These are phyloP conservation scores for Danio rerio DNA, from an alignment of 2,113 vertebrate species.

Conservation along the genomic window GRCz12tu NC_133181.1:4003501-4004000, in stretches of 20 bases:
- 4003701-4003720: background rate
- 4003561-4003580: background rate
- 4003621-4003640: constrained; percentile 5
- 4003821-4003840: constrained; percentile 8
- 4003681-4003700: constrained; percentile 5
- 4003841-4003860: background rate
- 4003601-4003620: constrained; percentile 37
- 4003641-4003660: constrained; percentile 4
- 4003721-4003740: constrained; percentile 22
- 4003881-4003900: background rate
- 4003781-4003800: constrained; percentile 18
- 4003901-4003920: background rate
- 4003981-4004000: background rate
- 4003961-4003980: background rate
- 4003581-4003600: background rate
- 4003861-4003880: constrained; percentile 8
- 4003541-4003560: constrained; percentile 29
- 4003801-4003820: background rate
- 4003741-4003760: constrained; percentile 29
- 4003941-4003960: background rate
- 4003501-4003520: constrained; percentile 21
- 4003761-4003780: background rate
- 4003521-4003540: constrained; percentile 10
- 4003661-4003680: constrained; percentile 9
- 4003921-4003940: background rate